Conservation (phyloP, 2,113 vertebrate species). For the Pachypanchax playfairii region DNA sequence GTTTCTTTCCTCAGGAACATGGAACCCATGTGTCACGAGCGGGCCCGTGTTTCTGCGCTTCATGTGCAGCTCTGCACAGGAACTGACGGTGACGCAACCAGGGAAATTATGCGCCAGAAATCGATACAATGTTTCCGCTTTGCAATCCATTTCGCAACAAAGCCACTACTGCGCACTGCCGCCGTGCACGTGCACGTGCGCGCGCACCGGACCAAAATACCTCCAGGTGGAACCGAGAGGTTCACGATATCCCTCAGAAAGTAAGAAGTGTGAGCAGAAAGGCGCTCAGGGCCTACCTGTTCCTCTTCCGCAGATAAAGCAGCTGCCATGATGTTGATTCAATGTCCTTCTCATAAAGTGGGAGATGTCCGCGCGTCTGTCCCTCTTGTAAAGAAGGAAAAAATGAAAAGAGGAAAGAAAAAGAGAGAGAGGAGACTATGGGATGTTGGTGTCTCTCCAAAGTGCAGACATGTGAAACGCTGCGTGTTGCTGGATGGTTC, state of each 20-base stretch:
- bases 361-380: conserved; percentile 35
- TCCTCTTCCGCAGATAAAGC: conserved; percentile 79
- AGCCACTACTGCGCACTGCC: conserved; percentile 38
- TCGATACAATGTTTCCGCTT: conserved; percentile 66
- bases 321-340: conserved; percentile 80
- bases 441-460: conserved; percentile 33
- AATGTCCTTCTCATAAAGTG: conserved; percentile 50
- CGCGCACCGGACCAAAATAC: conserved; percentile 11
- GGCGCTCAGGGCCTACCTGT: conserved; percentile 71
- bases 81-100: conserved; percentile 49
- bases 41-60: no score
- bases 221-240: conserved; percentile 39
- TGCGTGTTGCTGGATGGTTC: no score
- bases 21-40: no score
- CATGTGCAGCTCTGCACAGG: no score
- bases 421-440: conserved; percentile 34
- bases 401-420: no score
- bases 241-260: neutral
- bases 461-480: conserved; percentile 50
- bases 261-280: neutral
- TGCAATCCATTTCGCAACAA: conserved; percentile 52
- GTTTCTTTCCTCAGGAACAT: neutral
- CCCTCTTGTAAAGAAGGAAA: no score
- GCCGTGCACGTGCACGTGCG: conserved; percentile 18
- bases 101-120: conserved; percentile 56